Percentiles rank a stretch among this genome's conserved stretches.
Evolutionary conservation across 2,888 invertebrate genomes (phyloP).

Genomic region (Lasioglossum morio): DNA sequence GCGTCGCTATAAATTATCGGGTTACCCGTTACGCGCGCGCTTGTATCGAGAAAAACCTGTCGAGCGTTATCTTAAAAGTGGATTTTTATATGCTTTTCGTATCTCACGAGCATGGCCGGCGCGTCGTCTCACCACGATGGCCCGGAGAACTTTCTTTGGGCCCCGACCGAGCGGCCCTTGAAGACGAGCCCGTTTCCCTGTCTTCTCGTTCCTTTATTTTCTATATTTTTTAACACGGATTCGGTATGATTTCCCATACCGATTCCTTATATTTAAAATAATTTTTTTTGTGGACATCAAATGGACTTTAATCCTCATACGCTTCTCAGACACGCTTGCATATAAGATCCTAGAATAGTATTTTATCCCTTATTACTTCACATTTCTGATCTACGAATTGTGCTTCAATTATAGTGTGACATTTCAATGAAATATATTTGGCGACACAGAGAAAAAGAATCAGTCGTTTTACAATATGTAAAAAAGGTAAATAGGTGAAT

Average conservation of each 20-base stretch:
- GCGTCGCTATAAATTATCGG: constrained; percentile 72
- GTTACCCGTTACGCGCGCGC: constrained; percentile 69
- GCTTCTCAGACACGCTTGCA: too few relatives aligned
- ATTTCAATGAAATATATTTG: too few relatives aligned
- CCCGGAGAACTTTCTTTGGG: constrained; percentile 17
- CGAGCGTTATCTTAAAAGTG: constrained; percentile 62
- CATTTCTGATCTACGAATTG: too few relatives aligned
- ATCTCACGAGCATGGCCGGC: not conserved
- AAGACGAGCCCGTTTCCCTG: not conserved
- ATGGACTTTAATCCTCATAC: too few relatives aligned
- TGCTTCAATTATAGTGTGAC: too few relatives aligned
- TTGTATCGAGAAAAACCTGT: constrained; percentile 65
- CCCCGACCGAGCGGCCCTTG: not conserved
- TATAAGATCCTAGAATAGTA: too few relatives aligned
- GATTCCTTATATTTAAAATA: not conserved
- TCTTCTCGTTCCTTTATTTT: not conserved
- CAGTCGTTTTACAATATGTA: too few relatives aligned
- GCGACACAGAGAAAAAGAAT: too few relatives aligned
- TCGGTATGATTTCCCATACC: not conserved
- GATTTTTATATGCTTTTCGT: constrained; percentile 62
- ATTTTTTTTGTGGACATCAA: too few relatives aligned
- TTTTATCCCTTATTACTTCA: too few relatives aligned
- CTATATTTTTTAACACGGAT: not conserved
- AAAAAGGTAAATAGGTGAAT: too few relatives aligned
- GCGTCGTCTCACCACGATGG: not conserved